Conservation (phyloP, 1,140 invertebrate genomes). For the Araneus ventricosus region DNA sequence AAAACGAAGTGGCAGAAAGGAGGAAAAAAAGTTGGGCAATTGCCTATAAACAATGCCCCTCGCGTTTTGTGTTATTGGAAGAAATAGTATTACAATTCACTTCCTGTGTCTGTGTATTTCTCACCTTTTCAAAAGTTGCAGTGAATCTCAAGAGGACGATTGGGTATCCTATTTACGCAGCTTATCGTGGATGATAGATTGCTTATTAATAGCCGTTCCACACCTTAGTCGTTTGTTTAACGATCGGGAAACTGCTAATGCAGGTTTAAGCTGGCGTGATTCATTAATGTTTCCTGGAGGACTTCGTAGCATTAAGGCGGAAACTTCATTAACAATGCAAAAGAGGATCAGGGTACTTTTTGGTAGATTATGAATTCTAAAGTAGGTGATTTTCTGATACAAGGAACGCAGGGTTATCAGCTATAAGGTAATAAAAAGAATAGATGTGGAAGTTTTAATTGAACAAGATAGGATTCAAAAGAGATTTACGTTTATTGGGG, state of each 20-base stretch:
- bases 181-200: background rate
- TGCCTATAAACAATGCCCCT: background rate
- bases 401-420: too few relatives aligned
- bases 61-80: background rate
- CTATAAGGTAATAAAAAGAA: too few relatives aligned
- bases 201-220: background rate
- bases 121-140: background rate
- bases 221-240: background rate
- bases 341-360: background rate
- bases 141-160: background rate
- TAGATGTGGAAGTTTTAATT: too few relatives aligned
- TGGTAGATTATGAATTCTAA: too few relatives aligned
- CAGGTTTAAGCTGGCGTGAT: background rate
- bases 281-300: background rate
- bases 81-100: background rate
- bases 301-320: background rate
- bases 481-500: too few relatives aligned
- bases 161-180: background rate
- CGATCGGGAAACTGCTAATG: background rate
- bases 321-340: background rate
- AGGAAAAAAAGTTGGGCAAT: background rate
- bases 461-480: too few relatives aligned
- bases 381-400: too few relatives aligned
- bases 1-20: background rate
- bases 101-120: background rate